phyloP scores from a whole-genome alignment of 2,113 vertebrate genomes.

The Choloepus hoffmanni region DNA sequence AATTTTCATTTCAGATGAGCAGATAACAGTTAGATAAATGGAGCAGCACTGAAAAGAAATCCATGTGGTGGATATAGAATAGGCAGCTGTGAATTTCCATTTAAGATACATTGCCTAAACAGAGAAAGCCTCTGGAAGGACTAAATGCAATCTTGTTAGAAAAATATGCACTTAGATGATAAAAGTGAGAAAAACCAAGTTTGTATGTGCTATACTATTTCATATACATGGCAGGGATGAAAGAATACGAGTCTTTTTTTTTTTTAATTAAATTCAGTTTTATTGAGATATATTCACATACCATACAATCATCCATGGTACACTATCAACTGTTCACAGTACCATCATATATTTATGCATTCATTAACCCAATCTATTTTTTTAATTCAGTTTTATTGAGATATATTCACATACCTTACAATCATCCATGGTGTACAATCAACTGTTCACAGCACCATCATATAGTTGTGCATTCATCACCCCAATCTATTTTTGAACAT shows the following conservation, averaged over 20 bases:
- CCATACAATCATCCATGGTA: too few species aligned
- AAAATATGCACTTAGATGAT: background rate
- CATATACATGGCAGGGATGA: background rate
- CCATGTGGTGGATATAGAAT: background rate
- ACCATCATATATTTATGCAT: too few species aligned
- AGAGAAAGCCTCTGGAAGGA: conserved; percentile 25
- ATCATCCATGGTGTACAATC: too few species aligned
- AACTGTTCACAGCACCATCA: too few species aligned
- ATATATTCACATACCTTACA: too few species aligned
- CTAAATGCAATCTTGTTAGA: background rate
- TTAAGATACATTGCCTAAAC: conserved; percentile 9
- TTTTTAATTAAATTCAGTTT: too few species aligned
- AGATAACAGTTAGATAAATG: background rate
- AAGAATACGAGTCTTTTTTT: background rate
- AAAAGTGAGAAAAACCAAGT: background rate
- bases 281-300: too few species aligned
- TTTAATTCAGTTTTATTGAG: too few species aligned
- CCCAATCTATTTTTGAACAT: too few species aligned
- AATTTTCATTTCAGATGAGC: background rate
- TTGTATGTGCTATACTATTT: background rate
- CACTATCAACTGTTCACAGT: too few species aligned
- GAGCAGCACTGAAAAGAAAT: background rate
- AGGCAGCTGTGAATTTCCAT: conserved; percentile 4
- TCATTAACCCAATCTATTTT: too few species aligned
- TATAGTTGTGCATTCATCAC: too few species aligned